phyloP scores from a whole-genome alignment of 2,888 invertebrate species.

The Ophion ventricosus region DNA sequence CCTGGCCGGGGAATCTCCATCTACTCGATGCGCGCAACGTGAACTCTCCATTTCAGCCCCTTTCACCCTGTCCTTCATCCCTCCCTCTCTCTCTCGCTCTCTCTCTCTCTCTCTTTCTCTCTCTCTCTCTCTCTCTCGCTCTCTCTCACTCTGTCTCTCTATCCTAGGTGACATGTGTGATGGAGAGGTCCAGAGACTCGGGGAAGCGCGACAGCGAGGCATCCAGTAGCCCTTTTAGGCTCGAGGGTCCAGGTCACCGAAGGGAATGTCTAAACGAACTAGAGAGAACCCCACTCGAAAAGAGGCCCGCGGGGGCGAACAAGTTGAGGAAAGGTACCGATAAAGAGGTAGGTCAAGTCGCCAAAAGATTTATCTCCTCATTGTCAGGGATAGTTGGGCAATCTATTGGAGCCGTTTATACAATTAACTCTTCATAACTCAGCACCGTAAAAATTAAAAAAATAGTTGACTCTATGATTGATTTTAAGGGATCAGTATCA shows the following conservation, averaged over 20 bases:
- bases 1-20: slow-evolving; percentile 68
- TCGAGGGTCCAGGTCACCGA: slow-evolving; percentile 33
- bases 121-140: not conserved
- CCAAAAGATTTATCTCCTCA: slow-evolving; percentile 33
- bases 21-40: slow-evolving; percentile 47
- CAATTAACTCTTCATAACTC: too few species aligned
- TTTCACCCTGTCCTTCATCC: slow-evolving; percentile 6
- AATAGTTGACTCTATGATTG: too few species aligned
- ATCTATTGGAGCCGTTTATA: not conserved
- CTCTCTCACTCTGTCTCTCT: not conserved
- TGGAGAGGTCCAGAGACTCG: slow-evolving; percentile 30
- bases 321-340: not conserved
- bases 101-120: not conserved
- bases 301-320: not conserved
- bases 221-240: slow-evolving; percentile 16
- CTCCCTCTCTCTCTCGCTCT: slow-evolving; percentile 1
- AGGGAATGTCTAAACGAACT: not conserved
- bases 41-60: slow-evolving; percentile 39
- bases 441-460: too few species aligned
- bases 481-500: too few species aligned
- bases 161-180: slow-evolving; percentile 37
- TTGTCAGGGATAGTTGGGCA: not conserved
- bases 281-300: slow-evolving; percentile 19
- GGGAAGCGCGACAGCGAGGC: not conserved
- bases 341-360: slow-evolving; percentile 10